Evolutionary conservation across 2,797 vertebrate species (phyloP).

Genomic region (Acestrorhynchus altus): DNA sequence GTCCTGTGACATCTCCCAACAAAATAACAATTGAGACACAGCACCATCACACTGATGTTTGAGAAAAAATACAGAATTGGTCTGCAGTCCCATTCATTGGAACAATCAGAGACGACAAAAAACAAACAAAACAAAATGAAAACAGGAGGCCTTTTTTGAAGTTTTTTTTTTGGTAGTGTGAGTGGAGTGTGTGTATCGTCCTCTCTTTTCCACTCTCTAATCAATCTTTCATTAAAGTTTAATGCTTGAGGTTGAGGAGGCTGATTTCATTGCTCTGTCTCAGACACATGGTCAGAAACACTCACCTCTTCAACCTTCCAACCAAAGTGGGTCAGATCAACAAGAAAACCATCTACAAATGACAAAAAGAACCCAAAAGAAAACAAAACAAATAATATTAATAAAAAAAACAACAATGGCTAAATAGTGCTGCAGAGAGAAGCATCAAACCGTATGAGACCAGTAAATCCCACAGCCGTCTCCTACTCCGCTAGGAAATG

Average conservation of each 20-base stretch:
- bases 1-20: slow-evolving; percentile 47
- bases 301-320: slow-evolving; percentile 9
- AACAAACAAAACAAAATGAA: slow-evolving; percentile 56
- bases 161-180: slow-evolving; percentile 45
- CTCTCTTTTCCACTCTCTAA: slow-evolving; percentile 44
- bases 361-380: not conserved
- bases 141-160: slow-evolving; percentile 32
- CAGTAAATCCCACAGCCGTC: slow-evolving; percentile 51
- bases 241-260: slow-evolving; percentile 59
- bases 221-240: slow-evolving; percentile 64
- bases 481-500: slow-evolving; percentile 47
- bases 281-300: slow-evolving; percentile 31
- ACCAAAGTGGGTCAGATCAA: slow-evolving; percentile 43
- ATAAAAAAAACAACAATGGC: slow-evolving; percentile 42
- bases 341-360: slow-evolving; percentile 12
- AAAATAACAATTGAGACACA: slow-evolving; percentile 61
- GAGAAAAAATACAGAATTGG: slow-evolving; percentile 49
- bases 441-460: slow-evolving; percentile 50
- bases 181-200: slow-evolving; percentile 23
- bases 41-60: slow-evolving; percentile 62
- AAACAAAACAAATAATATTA: slow-evolving; percentile 4
- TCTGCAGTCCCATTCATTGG: slow-evolving; percentile 48
- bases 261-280: slow-evolving; percentile 28
- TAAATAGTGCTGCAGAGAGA: slow-evolving; percentile 55
- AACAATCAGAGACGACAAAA: slow-evolving; percentile 26